phyloP scores from a whole-genome alignment of 2,888 invertebrate genomes.

The Pherbina coryleti region DNA sequence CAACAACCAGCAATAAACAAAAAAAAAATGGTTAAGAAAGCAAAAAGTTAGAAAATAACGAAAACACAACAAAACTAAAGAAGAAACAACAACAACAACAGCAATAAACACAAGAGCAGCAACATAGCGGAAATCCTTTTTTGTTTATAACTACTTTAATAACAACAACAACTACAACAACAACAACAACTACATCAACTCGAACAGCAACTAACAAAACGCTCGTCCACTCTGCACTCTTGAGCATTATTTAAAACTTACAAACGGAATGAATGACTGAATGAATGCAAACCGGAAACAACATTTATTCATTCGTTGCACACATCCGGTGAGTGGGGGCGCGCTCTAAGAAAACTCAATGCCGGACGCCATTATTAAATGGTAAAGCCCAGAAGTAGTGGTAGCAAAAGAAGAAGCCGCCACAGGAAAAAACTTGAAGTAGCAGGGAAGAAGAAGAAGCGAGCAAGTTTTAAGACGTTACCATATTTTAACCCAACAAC shows the following conservation, averaged over 20 bases:
- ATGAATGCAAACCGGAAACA: constrained; percentile 53
- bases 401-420: not conserved
- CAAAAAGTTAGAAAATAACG: not conserved
- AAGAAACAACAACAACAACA: constrained; percentile 9
- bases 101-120: not conserved
- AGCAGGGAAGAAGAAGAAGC: not conserved
- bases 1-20: not conserved
- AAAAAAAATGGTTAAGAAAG: not conserved
- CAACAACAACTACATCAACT: not conserved
- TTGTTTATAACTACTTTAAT: not conserved
- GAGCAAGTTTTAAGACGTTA: too few species aligned
- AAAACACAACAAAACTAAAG: not conserved
- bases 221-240: constrained; percentile 6
- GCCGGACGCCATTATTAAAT: constrained; percentile 32
- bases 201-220: not conserved
- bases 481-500: too few species aligned
- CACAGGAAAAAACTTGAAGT: not conserved
- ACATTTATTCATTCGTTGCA: constrained; percentile 54
- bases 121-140: too few species aligned
- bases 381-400: not conserved
- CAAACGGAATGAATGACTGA: constrained; percentile 37
- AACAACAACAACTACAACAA: not conserved
- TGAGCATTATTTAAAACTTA: constrained; percentile 49
- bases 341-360: not conserved
- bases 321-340: constrained; percentile 46